Percentiles rank a stretch among this genome's conserved stretches.
These are phyloP conservation scores for Sporophila hypoxantha DNA, from an alignment of 2,113 vertebrate species.

Conservation along the genomic window DNA sequence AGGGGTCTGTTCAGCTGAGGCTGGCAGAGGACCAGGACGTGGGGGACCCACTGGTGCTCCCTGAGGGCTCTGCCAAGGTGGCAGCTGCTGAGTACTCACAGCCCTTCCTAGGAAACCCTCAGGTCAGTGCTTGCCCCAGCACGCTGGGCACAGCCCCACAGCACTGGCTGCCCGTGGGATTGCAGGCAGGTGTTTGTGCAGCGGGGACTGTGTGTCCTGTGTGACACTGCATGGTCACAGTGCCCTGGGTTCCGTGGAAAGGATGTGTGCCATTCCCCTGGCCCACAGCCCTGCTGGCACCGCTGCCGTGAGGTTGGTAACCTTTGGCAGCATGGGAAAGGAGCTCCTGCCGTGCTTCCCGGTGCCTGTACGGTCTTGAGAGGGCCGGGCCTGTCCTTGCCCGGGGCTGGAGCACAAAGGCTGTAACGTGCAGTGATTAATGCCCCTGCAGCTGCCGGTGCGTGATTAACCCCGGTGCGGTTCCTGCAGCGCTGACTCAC, in stretches of 20 bases:
- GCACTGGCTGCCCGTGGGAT: not conserved
- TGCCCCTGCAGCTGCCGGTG: slow-evolving; percentile 17
- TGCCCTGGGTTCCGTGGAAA: rapidly evolving
- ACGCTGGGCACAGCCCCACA: rapidly evolving
- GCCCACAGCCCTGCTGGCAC: rapidly evolving
- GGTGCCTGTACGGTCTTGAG: slow-evolving; percentile 40
- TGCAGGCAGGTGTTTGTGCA: not conserved
- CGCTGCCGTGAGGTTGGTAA: not conserved
- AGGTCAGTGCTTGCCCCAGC: not conserved
- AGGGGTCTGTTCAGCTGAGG: not conserved
- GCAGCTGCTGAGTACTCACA: not conserved
- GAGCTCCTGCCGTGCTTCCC: not conserved
- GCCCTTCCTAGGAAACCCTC: not conserved
- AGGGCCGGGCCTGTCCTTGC: not conserved
- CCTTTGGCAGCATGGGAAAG: not conserved
- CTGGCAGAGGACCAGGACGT: not conserved
- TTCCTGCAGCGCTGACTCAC: slow-evolving; percentile 42
- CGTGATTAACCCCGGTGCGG: slow-evolving; percentile 48
- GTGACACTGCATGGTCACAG: rapidly evolving
- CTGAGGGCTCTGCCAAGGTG: not conserved
- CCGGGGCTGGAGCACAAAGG: slow-evolving; percentile 10
- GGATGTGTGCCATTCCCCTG: not conserved
- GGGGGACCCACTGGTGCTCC: not conserved
- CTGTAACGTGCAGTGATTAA: slow-evolving; percentile 35
- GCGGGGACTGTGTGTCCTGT: rapidly evolving